Percentiles rank a stretch among this genome's conserved stretches.
These are phyloP conservation scores for Lynx canadensis DNA, from an alignment of 2,113 vertebrate genomes.

Conservation along the genomic window DNA sequence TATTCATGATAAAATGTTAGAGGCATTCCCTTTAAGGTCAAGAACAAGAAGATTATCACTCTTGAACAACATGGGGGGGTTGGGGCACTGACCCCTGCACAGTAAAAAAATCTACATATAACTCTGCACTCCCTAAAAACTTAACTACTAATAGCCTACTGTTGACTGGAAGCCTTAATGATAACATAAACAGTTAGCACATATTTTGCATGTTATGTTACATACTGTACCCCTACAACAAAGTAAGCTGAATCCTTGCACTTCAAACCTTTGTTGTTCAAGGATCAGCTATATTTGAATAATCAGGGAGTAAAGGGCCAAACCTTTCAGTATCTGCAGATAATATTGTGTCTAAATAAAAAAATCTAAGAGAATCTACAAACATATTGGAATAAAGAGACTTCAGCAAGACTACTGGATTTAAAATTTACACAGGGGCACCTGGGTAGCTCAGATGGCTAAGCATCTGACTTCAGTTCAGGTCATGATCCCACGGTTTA, in stretches of 20 bases:
- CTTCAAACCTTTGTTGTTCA: background rate
- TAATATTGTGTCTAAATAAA: background rate
- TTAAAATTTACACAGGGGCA: background rate
- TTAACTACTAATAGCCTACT: background rate
- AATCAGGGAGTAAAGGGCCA: background rate
- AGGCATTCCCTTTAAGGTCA: background rate
- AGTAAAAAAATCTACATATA: background rate
- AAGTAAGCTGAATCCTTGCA: background rate
- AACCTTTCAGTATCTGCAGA: background rate
- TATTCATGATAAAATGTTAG: background rate
- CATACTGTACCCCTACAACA: background rate
- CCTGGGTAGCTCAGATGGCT: too few relatives aligned
- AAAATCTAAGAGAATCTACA: constrained; percentile 23
- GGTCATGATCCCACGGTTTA: too few relatives aligned
- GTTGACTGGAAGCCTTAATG: background rate
- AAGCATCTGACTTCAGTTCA: too few relatives aligned
- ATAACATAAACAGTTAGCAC: background rate
- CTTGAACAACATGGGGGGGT: background rate
- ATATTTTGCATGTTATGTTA: background rate
- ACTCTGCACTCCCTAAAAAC: background rate
- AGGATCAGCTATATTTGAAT: background rate
- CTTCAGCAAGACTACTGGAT: background rate
- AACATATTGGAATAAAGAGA: background rate
- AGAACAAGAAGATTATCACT: background rate
- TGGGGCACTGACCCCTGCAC: background rate